phyloP scores from a whole-genome alignment of 2,797 vertebrate genomes.

The Sebastes cheni region DNA sequence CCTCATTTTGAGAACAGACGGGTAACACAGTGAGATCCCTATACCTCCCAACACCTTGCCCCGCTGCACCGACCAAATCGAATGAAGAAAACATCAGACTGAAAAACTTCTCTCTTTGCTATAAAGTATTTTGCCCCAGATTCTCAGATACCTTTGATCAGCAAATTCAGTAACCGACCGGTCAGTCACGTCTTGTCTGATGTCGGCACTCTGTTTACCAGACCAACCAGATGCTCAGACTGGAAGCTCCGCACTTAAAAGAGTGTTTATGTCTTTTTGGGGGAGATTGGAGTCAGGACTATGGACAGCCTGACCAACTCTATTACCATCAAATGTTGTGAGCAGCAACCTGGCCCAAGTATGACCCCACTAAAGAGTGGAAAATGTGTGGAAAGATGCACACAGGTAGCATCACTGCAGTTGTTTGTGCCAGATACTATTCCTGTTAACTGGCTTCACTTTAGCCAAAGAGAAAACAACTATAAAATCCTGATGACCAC shows the following conservation, averaged over 20 bases:
- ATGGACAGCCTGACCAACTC: not conserved
- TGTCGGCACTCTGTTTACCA: not conserved
- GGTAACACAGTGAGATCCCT: not conserved
- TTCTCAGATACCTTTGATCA: conserved; percentile 39
- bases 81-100: conserved; percentile 11
- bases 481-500: not conserved
- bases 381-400: not conserved
- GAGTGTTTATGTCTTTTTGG: not conserved
- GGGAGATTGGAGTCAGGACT: not conserved
- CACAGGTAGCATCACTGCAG: not conserved
- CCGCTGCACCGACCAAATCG: not conserved
- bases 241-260: not conserved
- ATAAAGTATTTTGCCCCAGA: not conserved
- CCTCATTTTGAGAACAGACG: not conserved
- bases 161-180: not conserved
- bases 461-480: not conserved
- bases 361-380: not conserved
- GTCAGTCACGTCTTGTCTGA: conserved; percentile 11
- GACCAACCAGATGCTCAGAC: not conserved
- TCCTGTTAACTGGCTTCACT: not conserved
- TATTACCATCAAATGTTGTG: conserved; percentile 3
- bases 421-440: not conserved
- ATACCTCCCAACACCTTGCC: not conserved
- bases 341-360: not conserved
- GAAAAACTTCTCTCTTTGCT: not conserved